A percentile compares a stretch with the other conserved stretches of the same genome.
Conservation (phyloP, 1,140 invertebrate species). For the Goniozus legneri region DNA sequence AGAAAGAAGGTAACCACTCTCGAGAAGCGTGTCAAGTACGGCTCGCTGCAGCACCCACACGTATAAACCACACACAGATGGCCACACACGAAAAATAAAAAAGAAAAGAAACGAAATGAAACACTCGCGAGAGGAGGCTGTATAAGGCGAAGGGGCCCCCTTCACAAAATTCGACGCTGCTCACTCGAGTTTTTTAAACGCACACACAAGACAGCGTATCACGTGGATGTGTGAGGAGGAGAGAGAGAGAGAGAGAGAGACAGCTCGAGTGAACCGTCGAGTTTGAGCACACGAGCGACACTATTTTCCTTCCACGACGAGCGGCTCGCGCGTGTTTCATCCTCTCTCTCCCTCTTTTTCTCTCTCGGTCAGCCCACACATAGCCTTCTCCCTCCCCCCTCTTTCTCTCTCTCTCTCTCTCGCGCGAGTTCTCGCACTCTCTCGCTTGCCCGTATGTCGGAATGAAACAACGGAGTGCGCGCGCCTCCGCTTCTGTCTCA, state of each 20-base stretch:
- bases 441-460: too few relatives aligned
- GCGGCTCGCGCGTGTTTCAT: slow-evolving; percentile 8
- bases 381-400: slow-evolving; percentile 1
- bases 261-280: slow-evolving; percentile 13
- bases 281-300: slow-evolving; percentile 21
- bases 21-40: not conserved
- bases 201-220: too few relatives aligned
- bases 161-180: too few relatives aligned
- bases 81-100: not conserved
- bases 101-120: too few relatives aligned
- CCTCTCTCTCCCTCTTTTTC: not conserved
- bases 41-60: not conserved
- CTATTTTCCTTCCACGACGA: slow-evolving; percentile 19
- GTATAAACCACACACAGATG: not conserved
- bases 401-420: not conserved
- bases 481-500: too few relatives aligned
- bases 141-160: not conserved
- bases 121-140: too few relatives aligned
- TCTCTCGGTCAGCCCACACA: not conserved
- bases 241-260: slow-evolving; percentile 2
- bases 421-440: not conserved
- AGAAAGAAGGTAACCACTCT: not conserved
- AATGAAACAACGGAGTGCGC: too few relatives aligned
- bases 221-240: too few relatives aligned
- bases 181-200: too few relatives aligned